Evolutionary conservation across 2,888 invertebrate genomes (phyloP).

Genomic region (Caenorhabditis auriculariae): DNA sequence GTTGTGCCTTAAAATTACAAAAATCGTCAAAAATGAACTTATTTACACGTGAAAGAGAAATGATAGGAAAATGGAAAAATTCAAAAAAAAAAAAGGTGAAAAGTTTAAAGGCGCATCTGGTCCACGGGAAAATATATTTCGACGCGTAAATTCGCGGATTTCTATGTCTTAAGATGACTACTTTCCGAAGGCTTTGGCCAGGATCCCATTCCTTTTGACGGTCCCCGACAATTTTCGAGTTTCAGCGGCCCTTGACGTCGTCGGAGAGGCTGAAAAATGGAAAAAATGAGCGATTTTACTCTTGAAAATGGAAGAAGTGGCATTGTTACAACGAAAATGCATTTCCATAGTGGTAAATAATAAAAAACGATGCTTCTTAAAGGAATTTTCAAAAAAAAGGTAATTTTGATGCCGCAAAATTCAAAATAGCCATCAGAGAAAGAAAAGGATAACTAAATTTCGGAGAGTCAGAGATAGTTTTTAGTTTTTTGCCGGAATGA

Average conservation of each 20-base stretch:
- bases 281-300: not conserved
- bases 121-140: not conserved
- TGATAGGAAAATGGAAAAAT: not conserved
- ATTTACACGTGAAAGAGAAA: not conserved
- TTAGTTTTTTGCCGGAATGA: no score
- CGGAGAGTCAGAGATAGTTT: no score
- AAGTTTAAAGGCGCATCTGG: not conserved
- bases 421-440: no score
- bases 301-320: slow-evolving; percentile 3
- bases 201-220: slow-evolving; percentile 34
- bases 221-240: slow-evolving; percentile 37
- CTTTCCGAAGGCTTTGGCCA: slow-evolving; percentile 21
- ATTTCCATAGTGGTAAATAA: no score
- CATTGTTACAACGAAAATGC: not conserved
- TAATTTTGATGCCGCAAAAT: no score
- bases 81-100: not conserved
- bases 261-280: slow-evolving; percentile 22
- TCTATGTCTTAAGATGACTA: not conserved
- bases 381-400: no score
- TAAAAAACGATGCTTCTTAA: no score
- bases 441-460: no score
- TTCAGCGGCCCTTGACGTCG: slow-evolving; percentile 12
- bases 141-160: not conserved
- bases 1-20: not conserved
- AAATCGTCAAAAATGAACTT: not conserved